phyloP scores from a whole-genome alignment of 2,888 invertebrate species.

The Oscheius sp. region DNA sequence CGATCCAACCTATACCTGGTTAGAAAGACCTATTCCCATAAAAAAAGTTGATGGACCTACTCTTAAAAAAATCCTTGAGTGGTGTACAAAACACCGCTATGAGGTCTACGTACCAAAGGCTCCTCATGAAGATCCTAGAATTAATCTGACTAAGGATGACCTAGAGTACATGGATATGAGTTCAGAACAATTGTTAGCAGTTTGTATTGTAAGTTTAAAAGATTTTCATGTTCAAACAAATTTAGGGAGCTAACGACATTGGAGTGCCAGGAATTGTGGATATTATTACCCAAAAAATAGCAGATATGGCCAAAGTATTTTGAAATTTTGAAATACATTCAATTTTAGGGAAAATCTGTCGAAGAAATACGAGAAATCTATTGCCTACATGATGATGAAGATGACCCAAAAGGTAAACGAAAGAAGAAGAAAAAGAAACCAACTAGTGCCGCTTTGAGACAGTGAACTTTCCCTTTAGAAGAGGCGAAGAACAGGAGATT shows the following conservation, averaged over 20 bases:
- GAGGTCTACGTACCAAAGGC: constrained; percentile 6
- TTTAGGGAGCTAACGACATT: background rate
- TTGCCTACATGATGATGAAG: constrained; percentile 18
- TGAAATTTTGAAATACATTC: background rate
- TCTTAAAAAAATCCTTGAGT: constrained; percentile 4
- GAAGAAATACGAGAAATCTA: constrained; percentile 17
- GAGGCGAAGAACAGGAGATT: too few relatives aligned
- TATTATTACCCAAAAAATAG: constrained; percentile 14
- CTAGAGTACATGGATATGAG: constrained; percentile 17
- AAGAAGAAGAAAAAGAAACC: constrained; percentile 14
- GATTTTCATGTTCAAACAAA: background rate
- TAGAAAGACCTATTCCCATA: constrained; percentile 15
- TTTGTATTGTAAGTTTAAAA: constrained; percentile 9
- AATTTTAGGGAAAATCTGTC: constrained; percentile 4
- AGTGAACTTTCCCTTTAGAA: too few relatives aligned
- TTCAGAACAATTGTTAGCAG: constrained; percentile 4
- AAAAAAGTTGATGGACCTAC: constrained; percentile 18
- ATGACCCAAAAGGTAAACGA: background rate
- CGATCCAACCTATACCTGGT: constrained; percentile 8
- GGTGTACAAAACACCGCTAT: constrained; percentile 6
- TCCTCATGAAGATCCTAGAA: constrained; percentile 14
- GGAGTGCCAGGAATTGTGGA: constrained; percentile 10
- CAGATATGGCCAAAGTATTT: constrained; percentile 3
- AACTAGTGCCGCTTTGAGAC: background rate
- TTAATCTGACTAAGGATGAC: constrained; percentile 1